Evolutionary conservation across 2,797 vertebrate genomes (phyloP).

Genomic region (Zalophus californianus): DNA sequence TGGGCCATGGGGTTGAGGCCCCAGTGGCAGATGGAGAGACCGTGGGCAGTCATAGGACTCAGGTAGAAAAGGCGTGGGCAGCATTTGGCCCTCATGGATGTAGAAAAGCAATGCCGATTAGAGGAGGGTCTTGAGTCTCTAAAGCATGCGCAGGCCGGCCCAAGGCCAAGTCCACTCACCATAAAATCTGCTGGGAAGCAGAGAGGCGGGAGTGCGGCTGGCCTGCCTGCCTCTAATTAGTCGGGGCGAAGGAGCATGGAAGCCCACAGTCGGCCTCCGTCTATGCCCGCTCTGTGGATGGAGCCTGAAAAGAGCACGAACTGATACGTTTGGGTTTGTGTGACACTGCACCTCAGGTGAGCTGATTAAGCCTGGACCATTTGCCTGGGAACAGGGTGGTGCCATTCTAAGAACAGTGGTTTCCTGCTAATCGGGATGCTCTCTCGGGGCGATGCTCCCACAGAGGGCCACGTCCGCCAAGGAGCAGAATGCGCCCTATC

Average conservation of each 20-base stretch:
- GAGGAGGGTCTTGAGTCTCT: not conserved
- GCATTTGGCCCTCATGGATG: fast-evolving
- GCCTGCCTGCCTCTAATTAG: not conserved
- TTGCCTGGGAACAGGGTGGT: not conserved
- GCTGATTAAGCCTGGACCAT: not conserved
- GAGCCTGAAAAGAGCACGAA: fast-evolving
- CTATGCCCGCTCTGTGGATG: fast-evolving
- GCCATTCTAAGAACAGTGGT: fast-evolving
- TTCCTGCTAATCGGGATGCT: not conserved
- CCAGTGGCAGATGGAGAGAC: fast-evolving
- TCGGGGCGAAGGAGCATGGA: fast-evolving
- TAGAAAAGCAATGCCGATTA: fast-evolving
- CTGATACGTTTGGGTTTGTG: not conserved
- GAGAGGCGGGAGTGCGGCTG: not conserved
- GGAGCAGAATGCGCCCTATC: fast-evolving
- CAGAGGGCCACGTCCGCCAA: fast-evolving
- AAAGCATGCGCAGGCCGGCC: fast-evolving
- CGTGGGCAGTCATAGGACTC: not conserved
- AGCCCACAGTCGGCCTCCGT: not conserved
- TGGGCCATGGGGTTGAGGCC: too few species aligned
- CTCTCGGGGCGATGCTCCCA: not conserved
- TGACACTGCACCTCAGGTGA: not conserved
- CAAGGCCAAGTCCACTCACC: not conserved
- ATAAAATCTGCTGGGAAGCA: not conserved
- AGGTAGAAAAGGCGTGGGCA: not conserved